Evolutionary conservation across 1,140 invertebrate species (phyloP).

Genomic region (Drosophila rhopaloa): DNA sequence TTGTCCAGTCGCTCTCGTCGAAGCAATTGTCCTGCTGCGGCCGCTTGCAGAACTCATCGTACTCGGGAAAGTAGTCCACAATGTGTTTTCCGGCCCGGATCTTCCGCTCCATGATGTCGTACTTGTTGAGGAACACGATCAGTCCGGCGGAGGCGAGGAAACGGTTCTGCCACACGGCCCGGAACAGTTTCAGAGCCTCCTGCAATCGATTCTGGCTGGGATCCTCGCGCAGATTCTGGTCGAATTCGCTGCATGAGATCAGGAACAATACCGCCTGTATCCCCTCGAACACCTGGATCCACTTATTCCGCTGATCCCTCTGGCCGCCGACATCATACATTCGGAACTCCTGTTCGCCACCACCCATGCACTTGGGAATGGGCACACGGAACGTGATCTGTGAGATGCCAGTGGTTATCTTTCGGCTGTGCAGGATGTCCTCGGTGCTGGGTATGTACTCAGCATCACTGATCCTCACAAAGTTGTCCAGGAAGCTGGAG

Average conservation of each 20-base stretch:
- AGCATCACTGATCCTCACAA: slow-evolving; percentile 86
- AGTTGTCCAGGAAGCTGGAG: slow-evolving; percentile 88
- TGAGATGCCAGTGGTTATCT: slow-evolving; percentile 89
- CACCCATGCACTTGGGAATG: slow-evolving; percentile 88
- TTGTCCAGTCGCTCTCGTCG: slow-evolving; percentile 88
- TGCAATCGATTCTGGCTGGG: slow-evolving; percentile 88
- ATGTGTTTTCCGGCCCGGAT: slow-evolving; percentile 88
- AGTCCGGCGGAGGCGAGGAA: slow-evolving; percentile 90
- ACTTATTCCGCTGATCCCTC: slow-evolving; percentile 92
- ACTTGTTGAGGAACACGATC: slow-evolving; percentile 93
- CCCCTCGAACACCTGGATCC: slow-evolving; percentile 94
- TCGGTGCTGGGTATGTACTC: slow-evolving; percentile 89
- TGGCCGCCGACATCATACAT: slow-evolving; percentile 94
- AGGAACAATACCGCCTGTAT: slow-evolving; percentile 92
- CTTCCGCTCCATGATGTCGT: slow-evolving; percentile 91
- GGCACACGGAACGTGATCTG: slow-evolving; percentile 90
- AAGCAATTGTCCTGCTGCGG: slow-evolving; percentile 84
- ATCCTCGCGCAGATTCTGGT: slow-evolving; percentile 91
- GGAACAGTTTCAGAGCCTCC: slow-evolving; percentile 90
- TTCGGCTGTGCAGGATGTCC: slow-evolving; percentile 90
- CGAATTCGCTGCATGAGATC: slow-evolving; percentile 91
- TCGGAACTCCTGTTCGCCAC: slow-evolving; percentile 89
- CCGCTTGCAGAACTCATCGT: slow-evolving; percentile 85
- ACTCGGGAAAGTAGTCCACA: slow-evolving; percentile 89
- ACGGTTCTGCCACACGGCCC: slow-evolving; percentile 91